Conservation (phyloP, 2,797 vertebrate species). For the Pipistrellus pygmaeus region DNA sequence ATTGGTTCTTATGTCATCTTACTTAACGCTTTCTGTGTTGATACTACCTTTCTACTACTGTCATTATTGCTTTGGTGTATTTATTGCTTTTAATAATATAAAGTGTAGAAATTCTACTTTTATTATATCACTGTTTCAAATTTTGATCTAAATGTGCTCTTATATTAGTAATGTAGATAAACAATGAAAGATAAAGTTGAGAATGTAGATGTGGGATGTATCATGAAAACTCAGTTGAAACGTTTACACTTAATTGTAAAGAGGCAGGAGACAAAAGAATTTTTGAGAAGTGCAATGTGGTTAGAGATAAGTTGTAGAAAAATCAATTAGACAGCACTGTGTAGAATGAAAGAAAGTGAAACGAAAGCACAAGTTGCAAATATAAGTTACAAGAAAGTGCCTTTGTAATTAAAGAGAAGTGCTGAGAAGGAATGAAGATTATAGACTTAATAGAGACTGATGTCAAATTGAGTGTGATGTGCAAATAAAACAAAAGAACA, state of each 20-base stretch:
- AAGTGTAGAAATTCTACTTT: neutral
- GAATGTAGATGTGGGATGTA: neutral
- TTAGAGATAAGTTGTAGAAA: neutral
- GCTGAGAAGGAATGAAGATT: neutral
- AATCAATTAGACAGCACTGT: neutral
- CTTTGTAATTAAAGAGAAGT: neutral
- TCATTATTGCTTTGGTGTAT: neutral
- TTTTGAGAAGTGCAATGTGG: neutral
- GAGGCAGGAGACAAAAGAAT: neutral
- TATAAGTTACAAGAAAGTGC: neutral
- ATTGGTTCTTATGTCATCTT: neutral
- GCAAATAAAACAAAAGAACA: neutral
- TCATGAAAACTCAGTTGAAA: neutral
- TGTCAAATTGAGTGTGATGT: neutral
- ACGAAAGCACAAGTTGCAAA: neutral
- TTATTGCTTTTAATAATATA: conserved; percentile 23
- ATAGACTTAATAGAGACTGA: neutral
- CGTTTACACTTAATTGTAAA: conserved; percentile 17
- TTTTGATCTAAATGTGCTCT: neutral
- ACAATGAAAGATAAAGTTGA: neutral
- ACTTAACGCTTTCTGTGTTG: neutral
- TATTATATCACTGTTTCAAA: neutral
- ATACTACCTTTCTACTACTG: neutral
- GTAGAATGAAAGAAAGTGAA: neutral
- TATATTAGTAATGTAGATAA: neutral